Percentiles rank a stretch among this genome's conserved stretches.
Conservation (phyloP, 2,888 invertebrate species). For the Pterostichus niger region DNA sequence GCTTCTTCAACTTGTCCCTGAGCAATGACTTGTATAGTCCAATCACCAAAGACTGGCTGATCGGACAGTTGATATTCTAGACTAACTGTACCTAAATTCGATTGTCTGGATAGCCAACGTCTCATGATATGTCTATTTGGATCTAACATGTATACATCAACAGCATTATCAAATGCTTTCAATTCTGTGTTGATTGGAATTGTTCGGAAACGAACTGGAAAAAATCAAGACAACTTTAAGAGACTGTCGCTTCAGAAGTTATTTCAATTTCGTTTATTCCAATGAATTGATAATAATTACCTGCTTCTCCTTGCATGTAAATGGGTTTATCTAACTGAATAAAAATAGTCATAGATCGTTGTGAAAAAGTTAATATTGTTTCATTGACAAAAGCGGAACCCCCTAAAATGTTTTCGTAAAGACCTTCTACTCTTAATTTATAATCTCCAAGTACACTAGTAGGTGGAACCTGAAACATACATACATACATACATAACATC, state of each 20-base stretch:
- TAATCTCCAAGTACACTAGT: slow-evolving; percentile 92
- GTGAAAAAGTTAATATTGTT: slow-evolving; percentile 90
- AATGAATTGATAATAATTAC: slow-evolving; percentile 74
- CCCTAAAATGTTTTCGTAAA: slow-evolving; percentile 87
- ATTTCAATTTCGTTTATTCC: slow-evolving; percentile 67
- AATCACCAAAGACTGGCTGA: slow-evolving; percentile 95
- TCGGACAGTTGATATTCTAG: slow-evolving; percentile 93
- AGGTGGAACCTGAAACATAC: slow-evolving; percentile 83
- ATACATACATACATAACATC: no score
- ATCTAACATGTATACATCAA: slow-evolving; percentile 95
- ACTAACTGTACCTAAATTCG: slow-evolving; percentile 95
- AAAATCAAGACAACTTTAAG: slow-evolving; percentile 56
- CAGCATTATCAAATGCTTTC: slow-evolving; percentile 92
- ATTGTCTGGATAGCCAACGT: slow-evolving; percentile 95
- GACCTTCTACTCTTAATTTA: slow-evolving; percentile 81
- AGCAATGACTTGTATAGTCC: slow-evolving; percentile 93
- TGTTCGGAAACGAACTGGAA: slow-evolving; percentile 90
- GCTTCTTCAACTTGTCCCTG: slow-evolving; percentile 93
- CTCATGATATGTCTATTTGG: slow-evolving; percentile 93
- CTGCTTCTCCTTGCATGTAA: slow-evolving; percentile 94
- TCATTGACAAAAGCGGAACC: slow-evolving; percentile 95
- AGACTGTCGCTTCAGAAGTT: neutral
- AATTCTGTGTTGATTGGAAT: slow-evolving; percentile 96
- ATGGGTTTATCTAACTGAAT: slow-evolving; percentile 97
- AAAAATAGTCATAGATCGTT: slow-evolving; percentile 96